phyloP scores from a whole-genome alignment of 2,888 invertebrate genomes.

The Thera obeliscata region DNA sequence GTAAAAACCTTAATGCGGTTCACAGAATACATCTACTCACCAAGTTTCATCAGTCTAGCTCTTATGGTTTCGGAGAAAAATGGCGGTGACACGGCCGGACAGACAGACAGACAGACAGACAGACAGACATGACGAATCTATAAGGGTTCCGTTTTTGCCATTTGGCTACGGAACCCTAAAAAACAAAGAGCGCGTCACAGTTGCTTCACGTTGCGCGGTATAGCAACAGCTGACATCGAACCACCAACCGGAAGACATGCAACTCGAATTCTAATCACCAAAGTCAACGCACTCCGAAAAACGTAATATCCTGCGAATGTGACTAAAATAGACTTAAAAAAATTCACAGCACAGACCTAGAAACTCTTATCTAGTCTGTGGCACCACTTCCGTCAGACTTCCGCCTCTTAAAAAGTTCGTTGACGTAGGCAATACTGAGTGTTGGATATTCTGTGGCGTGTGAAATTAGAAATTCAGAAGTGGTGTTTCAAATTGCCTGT shows the following conservation, averaged over 20 bases:
- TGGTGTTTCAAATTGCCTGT: slow-evolving; percentile 7
- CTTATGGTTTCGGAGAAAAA: too few relatives aligned
- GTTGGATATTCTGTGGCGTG: slow-evolving; percentile 17
- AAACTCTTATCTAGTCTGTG: slow-evolving; percentile 18
- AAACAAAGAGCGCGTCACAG: background rate
- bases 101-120: too few relatives aligned
- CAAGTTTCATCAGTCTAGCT: too few relatives aligned
- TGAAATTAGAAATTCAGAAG: slow-evolving; percentile 16
- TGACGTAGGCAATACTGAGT: slow-evolving; percentile 17
- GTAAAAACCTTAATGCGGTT: too few relatives aligned
- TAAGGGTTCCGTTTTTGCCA: too few relatives aligned
- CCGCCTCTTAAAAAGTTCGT: slow-evolving; percentile 32
- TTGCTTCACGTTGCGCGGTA: background rate
- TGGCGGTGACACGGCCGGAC: too few relatives aligned
- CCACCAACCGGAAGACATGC: slow-evolving; percentile 39
- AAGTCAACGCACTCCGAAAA: slow-evolving; percentile 58
- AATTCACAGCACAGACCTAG: slow-evolving; percentile 20
- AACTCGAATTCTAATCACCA: slow-evolving; percentile 35
- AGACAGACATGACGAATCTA: too few relatives aligned
- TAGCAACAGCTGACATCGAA: slow-evolving; percentile 1
- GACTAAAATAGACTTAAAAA: slow-evolving; percentile 70
- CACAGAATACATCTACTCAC: too few relatives aligned
- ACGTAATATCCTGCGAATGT: slow-evolving; percentile 74
- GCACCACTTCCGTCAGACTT: slow-evolving; percentile 30
- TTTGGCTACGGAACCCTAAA: too few relatives aligned